Base-by-base conservation (phyloP, 2,113 vertebrate species). In the Phylloscopus trochiloides region DNA sequence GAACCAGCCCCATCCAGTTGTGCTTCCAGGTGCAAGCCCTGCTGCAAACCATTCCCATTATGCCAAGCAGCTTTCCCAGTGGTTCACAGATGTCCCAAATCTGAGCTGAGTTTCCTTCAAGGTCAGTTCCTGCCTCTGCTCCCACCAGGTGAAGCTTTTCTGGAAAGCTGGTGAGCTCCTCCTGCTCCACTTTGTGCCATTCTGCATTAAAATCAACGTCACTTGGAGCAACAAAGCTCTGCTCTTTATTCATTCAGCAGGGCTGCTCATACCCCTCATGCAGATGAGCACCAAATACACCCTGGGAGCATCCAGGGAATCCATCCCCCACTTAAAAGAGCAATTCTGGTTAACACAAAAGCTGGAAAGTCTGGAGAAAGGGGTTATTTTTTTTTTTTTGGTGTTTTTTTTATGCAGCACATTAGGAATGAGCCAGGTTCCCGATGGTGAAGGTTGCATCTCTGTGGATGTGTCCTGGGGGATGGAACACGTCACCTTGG, bases 61-160 rank as follows among this genome's bases (percentile, higher is more conserved):
- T 1, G 42, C 63, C 3, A 11, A 89, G 57, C 55, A n/a, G 54
- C 45, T 5, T 59, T 78, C 22, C 55, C 31, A n/a, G 66, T 1
- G 16, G n/a, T 58, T 88, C 79, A 29, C 65, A 31, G 54, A 31
- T 20, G 57, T 52, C 15, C 52, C 31, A 67, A 29, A 82, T 25
- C 54, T 10, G 26, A 67, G 90, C 66, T 43, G 51, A 25, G 25
- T 22, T 72, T 92, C 57, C 79, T 45, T 76, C 91, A 95, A 79
- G 91, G 91, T 92, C 88, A 78, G 43, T 3, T 59, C 82, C 71
- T 78, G 74, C 65, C 92, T 90, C 58, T 58, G 66, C 32, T 94
- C 83, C 82, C 75, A 61, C 79, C 88, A 88, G 86, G 75, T 88
- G 96, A 96, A 90, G 71, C 75, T 57, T 28, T 77, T 65, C 52